Base-by-base conservation (phyloP, 2,888 invertebrate genomes). In the Phortica okadai region DNA sequence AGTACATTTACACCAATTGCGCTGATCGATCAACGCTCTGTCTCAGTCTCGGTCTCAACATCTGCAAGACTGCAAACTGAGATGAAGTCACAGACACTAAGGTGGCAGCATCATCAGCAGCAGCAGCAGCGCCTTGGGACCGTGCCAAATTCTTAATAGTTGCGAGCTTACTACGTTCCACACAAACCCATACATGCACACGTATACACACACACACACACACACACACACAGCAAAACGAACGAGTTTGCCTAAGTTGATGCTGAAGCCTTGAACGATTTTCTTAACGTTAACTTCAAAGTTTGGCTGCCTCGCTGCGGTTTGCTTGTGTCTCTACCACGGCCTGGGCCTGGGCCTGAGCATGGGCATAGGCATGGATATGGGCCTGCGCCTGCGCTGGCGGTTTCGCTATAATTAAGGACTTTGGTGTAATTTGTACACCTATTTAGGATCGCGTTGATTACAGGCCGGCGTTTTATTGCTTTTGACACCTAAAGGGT, bases 401-500 rank as follows among this genome's bases (percentile, higher is more conserved):
- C 91, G 90, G 90, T 88, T 89, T 89, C 87, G 88, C 88, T 86
- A 91, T 91, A 91, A 91, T 91, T 91, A 91, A 91, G 91, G 91
- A 90, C 90, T 89, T 89, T 88, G 89, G 85, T 88, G 88, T 90
- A 90, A 90, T 91, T 91, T 90, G 91, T 91, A 90, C 90, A 89
- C 91, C 91, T 91, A 91, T 91, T 91, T 91, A 91, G 90, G 89
- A 90, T 90, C 90, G 90, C 90, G 90, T 90, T 91, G 91, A 91
- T 91, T 91, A 91, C 89, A 91, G 92, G 89, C 90, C 91, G 91
- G 91, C 91, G 88, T 88, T 88, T 90, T 90, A 91, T 91, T 91
- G 91, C 90, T 89, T 88, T 91, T 91, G 91, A 91, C 91, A 91
- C 91, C 91, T 91, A 91, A 90, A 91, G 91, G 90, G 90, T 88